These are phyloP conservation scores for Fulica atra DNA, from an alignment of 2,113 vertebrate species.

Conservation along the genomic window DNA sequence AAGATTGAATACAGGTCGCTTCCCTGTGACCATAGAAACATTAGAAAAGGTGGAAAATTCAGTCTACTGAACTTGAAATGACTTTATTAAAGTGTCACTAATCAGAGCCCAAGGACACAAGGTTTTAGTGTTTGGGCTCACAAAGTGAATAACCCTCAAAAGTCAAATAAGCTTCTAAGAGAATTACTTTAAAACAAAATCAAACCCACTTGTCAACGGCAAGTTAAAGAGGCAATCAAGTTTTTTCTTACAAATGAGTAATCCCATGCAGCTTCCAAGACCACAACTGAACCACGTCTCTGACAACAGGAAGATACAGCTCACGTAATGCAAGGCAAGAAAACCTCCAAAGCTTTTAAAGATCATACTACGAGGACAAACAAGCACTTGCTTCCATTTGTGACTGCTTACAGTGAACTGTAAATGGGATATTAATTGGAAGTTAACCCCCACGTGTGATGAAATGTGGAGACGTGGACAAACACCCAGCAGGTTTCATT, in stretches of 20 bases:
- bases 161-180: slow-evolving; percentile 76
- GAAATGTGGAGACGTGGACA: not conserved
- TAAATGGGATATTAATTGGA: not conserved
- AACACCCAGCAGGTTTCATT: not conserved
- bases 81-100: slow-evolving; percentile 99
- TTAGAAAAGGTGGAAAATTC: slow-evolving; percentile 96
- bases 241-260: slow-evolving; percentile 19
- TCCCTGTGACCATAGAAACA: slow-evolving; percentile 95
- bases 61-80: slow-evolving; percentile 96
- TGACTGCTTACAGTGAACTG: not conserved
- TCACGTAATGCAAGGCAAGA: not conserved
- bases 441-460: not conserved
- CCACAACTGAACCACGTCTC: slow-evolving; percentile 37
- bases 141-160: slow-evolving; percentile 82
- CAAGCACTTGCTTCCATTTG: not conserved
- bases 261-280: slow-evolving; percentile 75
- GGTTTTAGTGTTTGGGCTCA: slow-evolving; percentile 89
- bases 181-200: slow-evolving; percentile 49
- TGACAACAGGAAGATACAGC: not conserved
- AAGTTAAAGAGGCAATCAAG: slow-evolving; percentile 33
- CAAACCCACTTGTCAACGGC: slow-evolving; percentile 71
- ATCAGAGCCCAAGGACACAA: slow-evolving; percentile 92
- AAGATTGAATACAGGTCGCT: slow-evolving; percentile 92
- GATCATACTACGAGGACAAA: not conserved
- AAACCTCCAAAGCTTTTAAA: not conserved